These are phyloP conservation scores for Daktulosphaira vitifoliae DNA, from an alignment of 1,140 invertebrate genomes.

Conservation along the genomic window DNA sequence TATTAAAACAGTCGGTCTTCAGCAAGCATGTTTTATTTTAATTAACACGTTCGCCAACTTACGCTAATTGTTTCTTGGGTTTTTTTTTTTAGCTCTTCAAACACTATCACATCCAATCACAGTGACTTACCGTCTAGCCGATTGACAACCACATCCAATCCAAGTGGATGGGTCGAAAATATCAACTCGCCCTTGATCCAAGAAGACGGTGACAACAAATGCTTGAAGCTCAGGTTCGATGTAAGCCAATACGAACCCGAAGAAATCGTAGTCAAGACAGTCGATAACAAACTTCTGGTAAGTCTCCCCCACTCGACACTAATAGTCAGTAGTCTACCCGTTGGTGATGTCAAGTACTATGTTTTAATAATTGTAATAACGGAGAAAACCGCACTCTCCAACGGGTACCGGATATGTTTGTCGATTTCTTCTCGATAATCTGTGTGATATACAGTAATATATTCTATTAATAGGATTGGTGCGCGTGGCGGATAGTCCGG, in stretches of 20 bases:
- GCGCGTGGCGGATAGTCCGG: not conserved
- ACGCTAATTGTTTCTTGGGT: too few species aligned
- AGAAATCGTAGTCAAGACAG: slow-evolving; percentile 92
- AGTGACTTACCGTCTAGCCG: slow-evolving; percentile 42
- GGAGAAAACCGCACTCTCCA: too few species aligned
- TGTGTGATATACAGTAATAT: too few species aligned
- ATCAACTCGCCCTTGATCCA: slow-evolving; percentile 86
- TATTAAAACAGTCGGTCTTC: not conserved
- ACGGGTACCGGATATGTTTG: too few species aligned
- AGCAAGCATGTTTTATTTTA: not conserved
- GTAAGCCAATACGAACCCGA: slow-evolving; percentile 90
- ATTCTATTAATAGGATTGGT: too few species aligned
- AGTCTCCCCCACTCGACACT: too few species aligned
- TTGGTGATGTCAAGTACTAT: too few species aligned
- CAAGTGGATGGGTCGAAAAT: slow-evolving; percentile 59
- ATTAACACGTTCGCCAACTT: too few species aligned
- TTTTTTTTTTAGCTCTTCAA: slow-evolving; percentile 44
- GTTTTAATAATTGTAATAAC: too few species aligned
- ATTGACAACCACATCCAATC: slow-evolving; percentile 42
- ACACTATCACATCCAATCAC: slow-evolving; percentile 48
- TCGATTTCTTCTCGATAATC: too few species aligned
- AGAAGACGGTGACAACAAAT: slow-evolving; percentile 81
- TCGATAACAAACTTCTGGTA: slow-evolving; percentile 90
- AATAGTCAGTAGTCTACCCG: too few species aligned
- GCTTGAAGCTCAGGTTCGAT: slow-evolving; percentile 83